Conservation (phyloP, 2,113 vertebrate species). For the Aix galericulata region DNA sequence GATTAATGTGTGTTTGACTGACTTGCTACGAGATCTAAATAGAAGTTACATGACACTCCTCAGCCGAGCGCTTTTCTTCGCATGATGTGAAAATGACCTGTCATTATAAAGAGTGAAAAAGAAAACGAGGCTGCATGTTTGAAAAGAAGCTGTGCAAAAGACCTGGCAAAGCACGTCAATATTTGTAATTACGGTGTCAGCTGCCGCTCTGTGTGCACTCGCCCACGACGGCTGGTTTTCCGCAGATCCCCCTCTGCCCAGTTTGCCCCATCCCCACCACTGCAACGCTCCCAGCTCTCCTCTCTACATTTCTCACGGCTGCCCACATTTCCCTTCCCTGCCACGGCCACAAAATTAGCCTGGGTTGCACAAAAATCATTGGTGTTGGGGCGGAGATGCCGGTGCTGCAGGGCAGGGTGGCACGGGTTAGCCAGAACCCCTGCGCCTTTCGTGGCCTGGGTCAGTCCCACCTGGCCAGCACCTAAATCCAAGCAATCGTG, state of each 20-base stretch:
- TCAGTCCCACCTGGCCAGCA: not conserved
- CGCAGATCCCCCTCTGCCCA: not conserved
- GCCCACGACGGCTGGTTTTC: not conserved
- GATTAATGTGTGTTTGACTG: not conserved
- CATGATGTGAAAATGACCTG: not conserved
- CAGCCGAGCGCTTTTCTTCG: not conserved
- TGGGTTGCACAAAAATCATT: too few species aligned
- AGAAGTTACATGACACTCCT: not conserved
- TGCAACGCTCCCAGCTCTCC: not conserved
- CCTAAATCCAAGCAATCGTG: fast-evolving
- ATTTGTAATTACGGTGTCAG: slow-evolving; percentile 11
- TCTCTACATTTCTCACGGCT: not conserved
- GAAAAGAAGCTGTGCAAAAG: slow-evolving; percentile 32
- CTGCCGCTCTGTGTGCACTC: not conserved
- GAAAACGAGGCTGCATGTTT: not conserved
- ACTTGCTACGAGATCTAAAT: not conserved
- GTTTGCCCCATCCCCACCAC: not conserved
- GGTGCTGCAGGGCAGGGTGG: not conserved
- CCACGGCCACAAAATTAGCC: too few species aligned
- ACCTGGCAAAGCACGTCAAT: not conserved
- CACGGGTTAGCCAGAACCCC: fast-evolving
- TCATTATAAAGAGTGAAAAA: not conserved
- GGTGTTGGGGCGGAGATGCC: not conserved
- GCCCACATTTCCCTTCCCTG: not conserved
- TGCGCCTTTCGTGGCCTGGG: not conserved